phyloP scores from a whole-genome alignment of 2,797 vertebrate genomes.

The Sparus aurata region DNA sequence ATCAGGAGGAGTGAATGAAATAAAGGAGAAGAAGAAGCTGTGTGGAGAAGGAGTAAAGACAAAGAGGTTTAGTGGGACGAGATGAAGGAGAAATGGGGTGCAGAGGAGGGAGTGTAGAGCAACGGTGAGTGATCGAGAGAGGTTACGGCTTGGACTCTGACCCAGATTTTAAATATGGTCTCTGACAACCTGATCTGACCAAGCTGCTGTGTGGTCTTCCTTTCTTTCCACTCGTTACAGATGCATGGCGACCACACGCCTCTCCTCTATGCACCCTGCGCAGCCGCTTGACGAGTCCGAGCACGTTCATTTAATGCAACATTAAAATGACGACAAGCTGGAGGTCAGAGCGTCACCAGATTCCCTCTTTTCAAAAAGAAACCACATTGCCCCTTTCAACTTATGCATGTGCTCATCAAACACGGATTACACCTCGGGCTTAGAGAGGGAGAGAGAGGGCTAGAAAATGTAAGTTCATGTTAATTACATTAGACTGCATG shows the following conservation, averaged over 20 bases:
- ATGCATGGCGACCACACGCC: conserved; percentile 46
- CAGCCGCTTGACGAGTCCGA: conserved; percentile 41
- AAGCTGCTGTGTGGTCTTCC: conserved; percentile 72
- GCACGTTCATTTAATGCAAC: conserved; percentile 56
- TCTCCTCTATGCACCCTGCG: conserved; percentile 30
- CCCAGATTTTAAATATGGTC: conserved; percentile 78
- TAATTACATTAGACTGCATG: conserved; percentile 22
- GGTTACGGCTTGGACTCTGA: conserved; percentile 72
- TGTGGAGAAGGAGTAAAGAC: conserved; percentile 16
- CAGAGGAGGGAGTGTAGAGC: conserved; percentile 32
- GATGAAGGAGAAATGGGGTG: conserved; percentile 47
- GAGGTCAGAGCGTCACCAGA: conserved; percentile 37
- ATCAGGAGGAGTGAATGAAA: conserved; percentile 21
- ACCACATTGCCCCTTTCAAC: conserved; percentile 6
- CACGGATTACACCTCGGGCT: conserved; percentile 9
- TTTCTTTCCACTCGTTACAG: conserved; percentile 64
- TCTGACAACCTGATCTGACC: conserved; percentile 77
- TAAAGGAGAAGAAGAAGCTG: conserved; percentile 35
- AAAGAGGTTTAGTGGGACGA: conserved; percentile 20
- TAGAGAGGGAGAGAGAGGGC: conserved; percentile 1
- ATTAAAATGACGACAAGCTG: conserved; percentile 46
- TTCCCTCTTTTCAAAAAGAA: conserved; percentile 31
- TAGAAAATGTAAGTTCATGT: conserved; percentile 3
- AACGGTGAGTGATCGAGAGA: conserved; percentile 24
- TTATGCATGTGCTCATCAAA: conserved; percentile 26